These are phyloP conservation scores for Pristionchus pacificus DNA, from an alignment of 1,140 invertebrate genomes.

Conservation along the genomic window DNA sequence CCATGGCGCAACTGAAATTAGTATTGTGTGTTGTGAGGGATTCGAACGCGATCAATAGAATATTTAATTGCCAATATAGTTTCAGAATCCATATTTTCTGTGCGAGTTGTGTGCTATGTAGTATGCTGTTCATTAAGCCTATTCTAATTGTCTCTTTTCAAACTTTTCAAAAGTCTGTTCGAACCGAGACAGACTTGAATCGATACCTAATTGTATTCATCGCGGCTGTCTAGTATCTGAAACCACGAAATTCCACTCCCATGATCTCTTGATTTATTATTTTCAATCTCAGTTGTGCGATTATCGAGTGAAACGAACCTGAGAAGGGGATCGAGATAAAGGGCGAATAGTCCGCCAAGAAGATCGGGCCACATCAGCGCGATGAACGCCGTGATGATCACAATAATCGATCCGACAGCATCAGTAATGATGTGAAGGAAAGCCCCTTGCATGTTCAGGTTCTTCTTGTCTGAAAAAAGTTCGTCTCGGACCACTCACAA, in stretches of 20 bases:
- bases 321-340: conserved; percentile 87
- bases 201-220: too few relatives aligned
- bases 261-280: too few relatives aligned
- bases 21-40: conserved; percentile 64
- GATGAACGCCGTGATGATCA: conserved; percentile 80
- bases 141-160: too few relatives aligned
- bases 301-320: conserved; percentile 61
- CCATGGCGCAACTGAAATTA: conserved; percentile 65
- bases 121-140: conserved; percentile 15
- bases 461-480: conserved; percentile 50
- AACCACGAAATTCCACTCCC: too few relatives aligned
- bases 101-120: conserved; percentile 58
- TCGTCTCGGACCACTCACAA: too few relatives aligned
- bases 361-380: conserved; percentile 77
- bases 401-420: conserved; percentile 84
- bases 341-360: conserved; percentile 68
- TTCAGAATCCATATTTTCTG: conserved; percentile 63
- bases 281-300: too few relatives aligned
- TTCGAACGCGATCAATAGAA: conserved; percentile 54
- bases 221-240: too few relatives aligned
- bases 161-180: too few relatives aligned
- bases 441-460: conserved; percentile 95
- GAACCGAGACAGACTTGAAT: too few relatives aligned
- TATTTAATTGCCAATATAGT: conserved; percentile 51
- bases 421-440: conserved; percentile 95